These are phyloP conservation scores for Criorhina ranunculi DNA, from an alignment of 2,888 invertebrate species.

Conservation along the genomic window DNA sequence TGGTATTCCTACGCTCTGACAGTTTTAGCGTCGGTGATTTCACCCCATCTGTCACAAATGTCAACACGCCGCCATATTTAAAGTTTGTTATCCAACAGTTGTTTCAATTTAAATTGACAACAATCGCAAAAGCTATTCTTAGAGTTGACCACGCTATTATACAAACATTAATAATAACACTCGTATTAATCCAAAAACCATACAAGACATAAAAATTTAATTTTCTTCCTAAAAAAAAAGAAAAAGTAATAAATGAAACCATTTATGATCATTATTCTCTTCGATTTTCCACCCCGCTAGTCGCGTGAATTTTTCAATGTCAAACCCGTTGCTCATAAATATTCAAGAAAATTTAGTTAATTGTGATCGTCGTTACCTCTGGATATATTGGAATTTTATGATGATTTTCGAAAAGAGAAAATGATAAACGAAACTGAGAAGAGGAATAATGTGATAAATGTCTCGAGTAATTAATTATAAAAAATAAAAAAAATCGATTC, in stretches of 20 bases:
- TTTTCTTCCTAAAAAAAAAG: not conserved
- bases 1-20: no score
- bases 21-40: no score
- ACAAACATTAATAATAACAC: no score
- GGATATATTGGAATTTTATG: conserved; percentile 59
- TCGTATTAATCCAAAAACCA: not conserved
- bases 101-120: no score
- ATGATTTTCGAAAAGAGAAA: conserved; percentile 41
- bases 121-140: no score
- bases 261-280: conserved; percentile 31
- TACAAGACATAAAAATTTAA: not conserved
- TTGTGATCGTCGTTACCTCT: conserved; percentile 55
- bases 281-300: conserved; percentile 19
- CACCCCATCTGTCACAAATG: no score
- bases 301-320: conserved; percentile 58
- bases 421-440: conserved; percentile 39
- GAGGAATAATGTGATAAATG: conserved; percentile 47
- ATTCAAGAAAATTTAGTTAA: conserved; percentile 49
- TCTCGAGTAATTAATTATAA: conserved; percentile 47
- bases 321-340: conserved; percentile 56
- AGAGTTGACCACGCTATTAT: no score
- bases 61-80: no score
- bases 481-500: conserved; percentile 30
- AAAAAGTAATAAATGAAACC: conserved; percentile 8
- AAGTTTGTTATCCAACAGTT: no score